Evolutionary conservation across 2,113 vertebrate species (phyloP).

Genomic region (Rattus rattus): DNA sequence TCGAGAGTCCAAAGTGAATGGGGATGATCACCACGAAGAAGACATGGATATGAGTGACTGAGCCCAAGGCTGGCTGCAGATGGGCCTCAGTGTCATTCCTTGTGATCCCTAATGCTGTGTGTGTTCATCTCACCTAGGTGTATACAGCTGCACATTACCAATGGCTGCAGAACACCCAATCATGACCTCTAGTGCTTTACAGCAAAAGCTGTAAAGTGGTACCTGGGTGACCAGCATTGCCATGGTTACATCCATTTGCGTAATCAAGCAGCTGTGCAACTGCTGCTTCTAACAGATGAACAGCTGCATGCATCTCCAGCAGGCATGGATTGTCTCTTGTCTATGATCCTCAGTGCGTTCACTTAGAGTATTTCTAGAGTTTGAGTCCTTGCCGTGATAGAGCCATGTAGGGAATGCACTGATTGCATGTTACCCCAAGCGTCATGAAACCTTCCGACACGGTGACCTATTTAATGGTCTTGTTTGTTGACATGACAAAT

Average conservation of each 20-base stretch:
- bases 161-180: constrained; percentile 82
- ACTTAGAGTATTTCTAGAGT: constrained; percentile 83
- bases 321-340: constrained; percentile 85
- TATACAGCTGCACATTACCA: constrained; percentile 85
- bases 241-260: constrained; percentile 69
- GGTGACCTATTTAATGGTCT: constrained; percentile 81
- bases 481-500: constrained; percentile 78
- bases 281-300: constrained; percentile 77
- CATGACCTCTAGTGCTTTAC: constrained; percentile 76
- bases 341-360: constrained; percentile 84
- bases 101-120: constrained; percentile 88
- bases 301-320: constrained; percentile 85
- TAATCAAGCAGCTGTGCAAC: constrained; percentile 73
- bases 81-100: constrained; percentile 83
- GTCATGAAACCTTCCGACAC: constrained; percentile 76
- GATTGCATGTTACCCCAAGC: constrained; percentile 84
- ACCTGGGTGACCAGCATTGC: constrained; percentile 73
- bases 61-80: constrained; percentile 72
- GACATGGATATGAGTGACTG: constrained; percentile 99
- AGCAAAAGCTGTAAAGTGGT: constrained; percentile 78
- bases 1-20: constrained; percentile 95
- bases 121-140: constrained; percentile 88
- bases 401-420: constrained; percentile 85
- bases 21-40: constrained; percentile 97
- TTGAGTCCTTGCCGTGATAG: constrained; percentile 83